Percentiles rank a stretch among this genome's conserved stretches.
phyloP scores from a whole-genome alignment of 2,113 vertebrate species.

The Syngnathoides biaculeatus region DNA sequence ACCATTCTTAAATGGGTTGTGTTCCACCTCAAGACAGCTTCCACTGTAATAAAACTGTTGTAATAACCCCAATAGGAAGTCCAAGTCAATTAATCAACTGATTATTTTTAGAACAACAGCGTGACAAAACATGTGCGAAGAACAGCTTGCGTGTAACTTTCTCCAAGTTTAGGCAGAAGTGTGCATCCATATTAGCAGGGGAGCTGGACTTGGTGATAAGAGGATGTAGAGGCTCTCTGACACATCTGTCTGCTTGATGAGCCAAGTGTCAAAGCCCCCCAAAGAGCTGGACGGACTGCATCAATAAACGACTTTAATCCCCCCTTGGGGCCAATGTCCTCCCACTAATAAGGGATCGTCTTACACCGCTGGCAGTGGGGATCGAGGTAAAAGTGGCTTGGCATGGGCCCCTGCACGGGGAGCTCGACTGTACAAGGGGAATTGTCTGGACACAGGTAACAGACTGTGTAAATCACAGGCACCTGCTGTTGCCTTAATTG shows the following conservation, averaged over 20 bases:
- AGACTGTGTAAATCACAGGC: constrained; percentile 56
- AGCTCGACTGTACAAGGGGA: constrained; percentile 43
- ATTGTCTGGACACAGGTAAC: constrained; percentile 63
- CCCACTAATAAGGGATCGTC: constrained; percentile 70
- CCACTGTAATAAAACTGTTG: not conserved
- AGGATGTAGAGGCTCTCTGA: constrained; percentile 58
- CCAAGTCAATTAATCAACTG: not conserved
- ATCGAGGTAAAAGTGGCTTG: constrained; percentile 61
- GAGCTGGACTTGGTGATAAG: constrained; percentile 67
- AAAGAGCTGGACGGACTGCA: constrained; percentile 71
- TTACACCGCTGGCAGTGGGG: constrained; percentile 61
- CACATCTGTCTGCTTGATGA: constrained; percentile 72
- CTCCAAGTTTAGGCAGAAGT: constrained; percentile 40
- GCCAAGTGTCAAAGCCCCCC: constrained; percentile 70
- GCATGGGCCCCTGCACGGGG: constrained; percentile 47
- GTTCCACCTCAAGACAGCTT: not conserved
- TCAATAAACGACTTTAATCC: constrained; percentile 76
- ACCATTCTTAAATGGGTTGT: not conserved
- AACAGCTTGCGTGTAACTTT: constrained; percentile 35
- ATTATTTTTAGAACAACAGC: not conserved
- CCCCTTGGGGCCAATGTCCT: constrained; percentile 70
- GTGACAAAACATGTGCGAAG: constrained; percentile 7
- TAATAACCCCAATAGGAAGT: not conserved
- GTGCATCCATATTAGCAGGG: constrained; percentile 52
- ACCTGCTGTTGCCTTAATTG: constrained; percentile 59